Evolutionary conservation across 2,113 vertebrate genomes (phyloP).

Genomic region (Petrocephalus zakoni): DNA sequence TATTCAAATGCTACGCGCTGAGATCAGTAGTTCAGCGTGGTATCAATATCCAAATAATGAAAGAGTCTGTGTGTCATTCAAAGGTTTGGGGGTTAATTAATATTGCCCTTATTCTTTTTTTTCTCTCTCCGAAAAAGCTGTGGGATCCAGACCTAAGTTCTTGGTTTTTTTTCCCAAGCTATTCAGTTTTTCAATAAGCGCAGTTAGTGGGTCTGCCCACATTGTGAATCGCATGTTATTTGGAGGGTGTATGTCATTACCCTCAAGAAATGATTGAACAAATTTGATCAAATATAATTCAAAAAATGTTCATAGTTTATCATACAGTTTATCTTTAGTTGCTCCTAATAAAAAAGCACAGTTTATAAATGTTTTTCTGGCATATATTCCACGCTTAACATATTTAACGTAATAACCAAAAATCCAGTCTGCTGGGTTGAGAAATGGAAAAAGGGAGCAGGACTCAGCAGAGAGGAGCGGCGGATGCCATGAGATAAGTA

Average conservation of each 20-base stretch:
- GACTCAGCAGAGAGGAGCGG: conserved; percentile 45
- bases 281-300: too few species aligned
- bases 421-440: conserved; percentile 31
- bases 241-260: not conserved
- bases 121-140: not conserved
- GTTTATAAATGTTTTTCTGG: not conserved
- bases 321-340: not conserved
- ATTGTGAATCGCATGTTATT: not conserved
- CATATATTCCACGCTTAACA: not conserved
- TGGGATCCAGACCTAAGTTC: not conserved
- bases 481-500: conserved; percentile 39
- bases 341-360: not conserved
- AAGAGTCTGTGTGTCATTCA: not conserved
- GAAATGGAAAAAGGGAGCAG: not conserved
- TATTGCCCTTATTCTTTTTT: not conserved
- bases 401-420: not conserved
- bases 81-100: not conserved
- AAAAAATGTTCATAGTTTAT: not conserved
- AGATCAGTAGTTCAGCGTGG: not conserved
- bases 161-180: not conserved
- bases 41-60: not conserved
- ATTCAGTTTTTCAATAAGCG: not conserved
- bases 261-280: not conserved
- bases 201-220: not conserved
- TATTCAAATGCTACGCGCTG: not conserved